A percentile compares a stretch with the other conserved stretches of the same genome.
Conservation (phyloP, 1,140 invertebrate genomes). For the Drosophila kikkawai region DNA sequence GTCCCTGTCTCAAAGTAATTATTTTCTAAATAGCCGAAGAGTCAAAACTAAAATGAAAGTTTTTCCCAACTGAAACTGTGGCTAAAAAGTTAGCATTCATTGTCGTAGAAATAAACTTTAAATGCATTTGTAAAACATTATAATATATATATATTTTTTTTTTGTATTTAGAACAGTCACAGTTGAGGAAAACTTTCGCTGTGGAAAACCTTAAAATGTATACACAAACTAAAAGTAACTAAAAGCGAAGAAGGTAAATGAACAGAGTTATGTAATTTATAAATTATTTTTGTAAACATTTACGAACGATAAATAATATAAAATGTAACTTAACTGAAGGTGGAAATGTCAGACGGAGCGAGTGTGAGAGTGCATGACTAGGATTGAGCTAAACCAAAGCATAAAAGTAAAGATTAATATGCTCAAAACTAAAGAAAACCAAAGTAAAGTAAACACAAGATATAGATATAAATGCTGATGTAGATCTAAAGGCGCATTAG, state of each 20-base stretch:
- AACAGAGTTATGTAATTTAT: constrained; percentile 77
- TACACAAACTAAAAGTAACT: constrained; percentile 47
- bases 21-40: constrained; percentile 44
- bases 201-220: constrained; percentile 41
- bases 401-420: constrained; percentile 14
- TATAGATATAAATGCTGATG: constrained; percentile 32
- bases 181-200: constrained; percentile 14
- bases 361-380: constrained; percentile 21
- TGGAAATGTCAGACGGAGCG: constrained; percentile 19
- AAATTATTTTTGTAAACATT: constrained; percentile 82
- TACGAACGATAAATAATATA: constrained; percentile 54
- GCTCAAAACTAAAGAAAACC: constrained; percentile 33
- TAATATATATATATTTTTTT: not conserved
- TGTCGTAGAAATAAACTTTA: constrained; percentile 6
- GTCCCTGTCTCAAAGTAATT: constrained; percentile 6
- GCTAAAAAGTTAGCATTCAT: constrained; percentile 8
- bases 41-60: constrained; percentile 24
- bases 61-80: constrained; percentile 31
- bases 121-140: constrained; percentile 21
- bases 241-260: constrained; percentile 40
- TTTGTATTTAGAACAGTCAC: constrained; percentile 2
- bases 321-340: constrained; percentile 13
- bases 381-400: constrained; percentile 25
- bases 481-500: constrained; percentile 28
- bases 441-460: constrained; percentile 19